These are phyloP conservation scores for Embiotoca jacksoni DNA, from an alignment of 2,113 vertebrate species.

Conservation along the genomic window DNA sequence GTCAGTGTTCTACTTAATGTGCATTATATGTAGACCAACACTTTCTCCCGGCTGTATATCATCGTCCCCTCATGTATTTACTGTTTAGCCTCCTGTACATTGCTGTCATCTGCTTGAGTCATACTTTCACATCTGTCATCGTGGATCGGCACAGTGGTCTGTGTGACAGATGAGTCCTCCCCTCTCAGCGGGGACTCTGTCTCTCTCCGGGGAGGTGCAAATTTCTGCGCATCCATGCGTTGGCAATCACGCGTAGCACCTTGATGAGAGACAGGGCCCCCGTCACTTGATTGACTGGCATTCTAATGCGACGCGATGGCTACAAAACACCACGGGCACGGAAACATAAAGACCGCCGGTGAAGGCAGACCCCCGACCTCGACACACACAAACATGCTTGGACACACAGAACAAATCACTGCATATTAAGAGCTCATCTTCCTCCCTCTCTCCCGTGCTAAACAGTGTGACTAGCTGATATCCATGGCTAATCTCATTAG, in stretches of 20 bases:
- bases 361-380: conserved; percentile 12
- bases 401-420: conserved; percentile 68
- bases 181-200: conserved; percentile 63
- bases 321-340: conserved; percentile 52
- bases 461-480: conserved; percentile 67
- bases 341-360: conserved; percentile 61
- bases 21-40: conserved; percentile 18
- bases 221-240: conserved; percentile 76
- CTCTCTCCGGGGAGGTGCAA: conserved; percentile 71
- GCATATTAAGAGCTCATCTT: conserved; percentile 65
- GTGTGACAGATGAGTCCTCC: conserved; percentile 80
- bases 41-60: conserved; percentile 35
- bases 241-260: conserved; percentile 80
- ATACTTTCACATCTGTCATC: conserved; percentile 75
- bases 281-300: conserved; percentile 80
- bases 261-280: conserved; percentile 79
- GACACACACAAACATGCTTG: conserved; percentile 58
- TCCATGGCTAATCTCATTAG: conserved; percentile 75
- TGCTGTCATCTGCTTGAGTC: conserved; percentile 69
- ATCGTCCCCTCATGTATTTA: conserved; percentile 52
- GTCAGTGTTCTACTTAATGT: not conserved
- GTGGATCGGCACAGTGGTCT: conserved; percentile 64
- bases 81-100: conserved; percentile 54
- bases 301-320: conserved; percentile 77
- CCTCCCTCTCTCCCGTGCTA: conserved; percentile 29